phyloP scores from a whole-genome alignment of 2,888 invertebrate genomes.

The Orthosia incerta region DNA sequence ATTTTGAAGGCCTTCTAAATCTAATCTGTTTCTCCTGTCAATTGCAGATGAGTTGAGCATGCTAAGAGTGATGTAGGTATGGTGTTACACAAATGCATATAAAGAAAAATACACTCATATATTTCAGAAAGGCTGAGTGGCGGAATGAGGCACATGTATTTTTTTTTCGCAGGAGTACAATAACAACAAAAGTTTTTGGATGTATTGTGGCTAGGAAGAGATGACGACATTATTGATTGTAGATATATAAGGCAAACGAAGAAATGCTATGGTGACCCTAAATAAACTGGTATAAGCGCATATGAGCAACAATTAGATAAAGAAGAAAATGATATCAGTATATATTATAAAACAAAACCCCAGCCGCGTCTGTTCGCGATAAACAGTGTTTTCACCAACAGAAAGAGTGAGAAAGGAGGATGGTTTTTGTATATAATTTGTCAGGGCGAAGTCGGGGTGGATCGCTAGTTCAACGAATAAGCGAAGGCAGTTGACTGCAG shows the following conservation, averaged over 20 bases:
- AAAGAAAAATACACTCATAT: background rate
- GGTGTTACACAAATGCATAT: background rate
- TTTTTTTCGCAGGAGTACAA: background rate
- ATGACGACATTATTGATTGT: background rate
- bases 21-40: no score
- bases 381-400: no score
- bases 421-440: no score
- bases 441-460: no score
- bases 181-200: background rate
- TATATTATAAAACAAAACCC: no score
- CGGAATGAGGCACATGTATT: background rate
- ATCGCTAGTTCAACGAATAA: background rate
- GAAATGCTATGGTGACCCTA: background rate
- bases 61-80: background rate
- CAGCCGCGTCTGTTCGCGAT: no score
- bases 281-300: background rate
- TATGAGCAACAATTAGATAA: no score
- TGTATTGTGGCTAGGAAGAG: background rate
- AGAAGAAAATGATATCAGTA: no score
- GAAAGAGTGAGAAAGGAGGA: no score
- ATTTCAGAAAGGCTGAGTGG: background rate
- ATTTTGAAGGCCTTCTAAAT: background rate
- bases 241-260: background rate
- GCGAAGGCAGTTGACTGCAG: background rate
- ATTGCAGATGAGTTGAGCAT: background rate